Evolutionary conservation across 2,113 vertebrate genomes (phyloP).

Genomic region (Nanorana parkeri): DNA sequence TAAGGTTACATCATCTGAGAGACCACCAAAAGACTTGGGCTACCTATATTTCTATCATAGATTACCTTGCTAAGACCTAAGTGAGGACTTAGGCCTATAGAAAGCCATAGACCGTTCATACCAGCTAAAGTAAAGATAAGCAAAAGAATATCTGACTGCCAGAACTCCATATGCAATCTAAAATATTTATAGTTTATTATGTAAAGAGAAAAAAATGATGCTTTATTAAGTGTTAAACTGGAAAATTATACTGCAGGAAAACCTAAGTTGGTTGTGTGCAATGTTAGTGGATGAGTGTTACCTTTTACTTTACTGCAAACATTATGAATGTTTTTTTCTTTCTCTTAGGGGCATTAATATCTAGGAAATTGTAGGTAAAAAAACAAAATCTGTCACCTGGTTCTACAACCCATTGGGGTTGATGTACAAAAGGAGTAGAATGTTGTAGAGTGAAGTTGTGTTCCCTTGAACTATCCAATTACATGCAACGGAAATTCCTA

Average conservation of each 20-base stretch:
- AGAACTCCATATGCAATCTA: constrained; percentile 68
- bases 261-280: constrained; percentile 65
- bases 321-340: constrained; percentile 1
- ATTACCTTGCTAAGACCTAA: constrained; percentile 83
- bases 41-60: constrained; percentile 98
- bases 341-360: background rate
- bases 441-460: too few relatives aligned
- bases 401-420: background rate
- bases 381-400: background rate
- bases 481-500: too few relatives aligned
- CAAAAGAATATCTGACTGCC: constrained; percentile 65
- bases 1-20: constrained; percentile 96
- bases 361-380: background rate
- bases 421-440: too few relatives aligned
- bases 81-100: constrained; percentile 63
- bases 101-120: constrained; percentile 66
- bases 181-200: constrained; percentile 76
- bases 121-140: constrained; percentile 58
- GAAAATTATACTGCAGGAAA: constrained; percentile 66
- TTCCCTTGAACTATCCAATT: too few relatives aligned
- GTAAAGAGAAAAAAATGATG: constrained; percentile 62
- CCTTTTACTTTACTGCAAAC: constrained; percentile 17
- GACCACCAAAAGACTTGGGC: constrained; percentile 96
- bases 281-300: constrained; percentile 62
- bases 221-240: constrained; percentile 68